A percentile compares a stretch with the other conserved stretches of the same genome.
These are phyloP conservation scores for Lutraria rhynchaena DNA, from an alignment of 1,140 invertebrate species.

Conservation along the genomic window DNA sequence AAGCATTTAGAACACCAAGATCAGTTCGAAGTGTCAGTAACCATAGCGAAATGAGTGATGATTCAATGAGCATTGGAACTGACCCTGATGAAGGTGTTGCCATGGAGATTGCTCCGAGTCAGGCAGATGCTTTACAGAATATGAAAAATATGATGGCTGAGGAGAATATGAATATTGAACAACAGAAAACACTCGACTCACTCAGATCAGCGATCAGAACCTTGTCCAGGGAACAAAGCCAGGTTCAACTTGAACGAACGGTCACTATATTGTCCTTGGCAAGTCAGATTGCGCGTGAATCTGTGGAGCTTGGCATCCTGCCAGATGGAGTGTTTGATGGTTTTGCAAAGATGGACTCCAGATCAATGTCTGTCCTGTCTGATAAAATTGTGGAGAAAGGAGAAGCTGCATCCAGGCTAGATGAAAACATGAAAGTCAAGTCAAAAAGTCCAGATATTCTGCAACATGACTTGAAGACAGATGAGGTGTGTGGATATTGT, in stretches of 20 bases:
- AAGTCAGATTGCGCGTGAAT: conserved; percentile 72
- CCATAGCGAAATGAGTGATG: conserved; percentile 14
- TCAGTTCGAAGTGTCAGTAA: not conserved
- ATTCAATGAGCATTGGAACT: conserved; percentile 9
- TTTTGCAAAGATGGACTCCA: conserved; percentile 34
- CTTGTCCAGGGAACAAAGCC: conserved; percentile 47
- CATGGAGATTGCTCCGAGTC: conserved; percentile 1
- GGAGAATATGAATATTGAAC: conserved; percentile 63
- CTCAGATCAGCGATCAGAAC: conserved; percentile 62
- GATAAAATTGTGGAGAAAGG: not conserved
- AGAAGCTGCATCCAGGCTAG: not conserved
- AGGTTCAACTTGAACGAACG: conserved; percentile 68
- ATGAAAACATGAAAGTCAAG: not conserved
- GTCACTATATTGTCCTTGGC: conserved; percentile 72
- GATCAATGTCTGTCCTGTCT: not conserved
- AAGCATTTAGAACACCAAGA: conserved; percentile 47
- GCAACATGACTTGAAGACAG: too few species aligned
- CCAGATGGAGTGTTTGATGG: conserved; percentile 72
- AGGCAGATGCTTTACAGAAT: conserved; percentile 60
- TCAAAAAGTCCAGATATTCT: too few species aligned
- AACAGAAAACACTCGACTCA: conserved; percentile 67
- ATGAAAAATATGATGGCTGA: conserved; percentile 68
- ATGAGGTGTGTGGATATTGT: too few species aligned
- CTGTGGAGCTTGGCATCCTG: conserved; percentile 67
- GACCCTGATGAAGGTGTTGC: conserved; percentile 29